Conservation (phyloP, 2,797 vertebrate genomes). For the Semaprochilodus insignis region DNA sequence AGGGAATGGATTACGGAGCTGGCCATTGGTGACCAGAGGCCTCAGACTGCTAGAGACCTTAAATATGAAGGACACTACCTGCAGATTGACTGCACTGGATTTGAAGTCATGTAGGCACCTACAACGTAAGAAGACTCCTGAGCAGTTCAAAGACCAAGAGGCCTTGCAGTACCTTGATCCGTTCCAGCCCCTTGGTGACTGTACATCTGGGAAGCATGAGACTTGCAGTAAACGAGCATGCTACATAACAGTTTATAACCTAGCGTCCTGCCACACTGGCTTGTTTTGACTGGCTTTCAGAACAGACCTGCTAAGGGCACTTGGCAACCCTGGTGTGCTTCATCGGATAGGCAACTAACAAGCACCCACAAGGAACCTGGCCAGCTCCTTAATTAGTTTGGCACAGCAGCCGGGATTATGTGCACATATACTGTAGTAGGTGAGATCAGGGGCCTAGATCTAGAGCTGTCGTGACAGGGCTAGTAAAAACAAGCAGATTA, state of each 20-base stretch:
- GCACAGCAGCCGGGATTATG: not conserved
- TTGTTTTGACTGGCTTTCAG: not conserved
- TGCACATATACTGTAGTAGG: not conserved
- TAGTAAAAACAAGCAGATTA: not conserved
- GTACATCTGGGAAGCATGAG: too few species aligned
- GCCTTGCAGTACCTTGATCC: too few species aligned
- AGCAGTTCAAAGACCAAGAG: too few species aligned
- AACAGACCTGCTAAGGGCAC: not conserved
- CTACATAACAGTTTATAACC: not conserved
- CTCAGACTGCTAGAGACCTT: too few species aligned
- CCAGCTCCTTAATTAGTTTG: not conserved
- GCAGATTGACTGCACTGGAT: too few species aligned
- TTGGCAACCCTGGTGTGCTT: not conserved
- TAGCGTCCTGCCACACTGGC: not conserved
- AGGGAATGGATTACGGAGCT: too few species aligned
- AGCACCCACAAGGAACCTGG: not conserved
- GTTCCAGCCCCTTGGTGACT: too few species aligned
- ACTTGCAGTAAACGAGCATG: not conserved
- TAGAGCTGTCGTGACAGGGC: not conserved
- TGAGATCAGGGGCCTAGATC: not conserved
- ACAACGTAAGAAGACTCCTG: too few species aligned
- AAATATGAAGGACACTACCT: too few species aligned
- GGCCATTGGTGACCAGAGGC: too few species aligned
- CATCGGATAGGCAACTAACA: not conserved
- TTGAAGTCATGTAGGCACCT: too few species aligned